Evolutionary conservation across 2,113 vertebrate species (phyloP).

Genomic region (Anseranas semipalmata): DNA sequence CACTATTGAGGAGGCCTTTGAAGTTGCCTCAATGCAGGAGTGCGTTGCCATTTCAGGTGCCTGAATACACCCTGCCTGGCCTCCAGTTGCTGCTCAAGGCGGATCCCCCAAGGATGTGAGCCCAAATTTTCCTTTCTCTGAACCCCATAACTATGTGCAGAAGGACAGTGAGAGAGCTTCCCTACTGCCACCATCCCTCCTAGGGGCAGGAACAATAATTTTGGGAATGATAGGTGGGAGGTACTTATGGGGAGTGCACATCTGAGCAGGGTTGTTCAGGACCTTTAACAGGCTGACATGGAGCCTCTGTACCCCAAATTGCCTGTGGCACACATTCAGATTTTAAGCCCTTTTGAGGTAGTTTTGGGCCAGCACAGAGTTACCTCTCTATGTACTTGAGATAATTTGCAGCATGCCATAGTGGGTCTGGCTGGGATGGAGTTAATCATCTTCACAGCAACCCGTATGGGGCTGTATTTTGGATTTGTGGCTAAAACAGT

Average conservation of each 20-base stretch:
- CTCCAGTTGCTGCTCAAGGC: not conserved
- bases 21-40: not conserved
- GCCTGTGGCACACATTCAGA: not conserved
- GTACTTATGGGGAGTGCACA: not conserved
- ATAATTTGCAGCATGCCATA: not conserved
- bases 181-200: not conserved
- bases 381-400: not conserved
- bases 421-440: not conserved
- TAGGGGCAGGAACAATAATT: not conserved
- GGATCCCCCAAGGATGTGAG: not conserved
- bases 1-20: not conserved
- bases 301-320: not conserved
- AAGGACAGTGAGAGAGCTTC: not conserved
- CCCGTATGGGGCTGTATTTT: not conserved
- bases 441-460: not conserved
- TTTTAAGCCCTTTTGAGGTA: not conserved
- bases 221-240: not conserved
- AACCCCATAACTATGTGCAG: rapidly evolving
- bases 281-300: not conserved
- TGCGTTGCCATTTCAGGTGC: not conserved
- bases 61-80: not conserved
- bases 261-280: not conserved
- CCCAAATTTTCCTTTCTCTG: not conserved
- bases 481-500: not conserved
- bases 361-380: not conserved